These are phyloP conservation scores for Sceloporus undulatus DNA, from an alignment of 2,113 vertebrate genomes.

Conservation along the genomic window DNA sequence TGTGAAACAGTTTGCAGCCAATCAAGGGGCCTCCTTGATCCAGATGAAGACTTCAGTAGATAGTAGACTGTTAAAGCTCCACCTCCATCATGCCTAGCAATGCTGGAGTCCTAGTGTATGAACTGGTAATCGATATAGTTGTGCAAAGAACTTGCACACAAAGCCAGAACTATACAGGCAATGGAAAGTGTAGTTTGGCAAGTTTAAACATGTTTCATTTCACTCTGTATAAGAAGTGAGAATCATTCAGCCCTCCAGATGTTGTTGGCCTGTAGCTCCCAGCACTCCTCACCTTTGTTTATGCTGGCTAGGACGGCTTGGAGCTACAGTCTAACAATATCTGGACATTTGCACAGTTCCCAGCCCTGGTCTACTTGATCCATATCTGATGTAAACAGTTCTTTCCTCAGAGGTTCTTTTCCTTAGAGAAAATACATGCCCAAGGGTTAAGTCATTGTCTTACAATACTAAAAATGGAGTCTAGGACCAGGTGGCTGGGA, in stretches of 20 bases:
- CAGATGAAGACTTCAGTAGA: background rate
- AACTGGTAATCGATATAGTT: background rate
- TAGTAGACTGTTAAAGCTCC: background rate
- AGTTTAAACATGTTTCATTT: conserved; percentile 5
- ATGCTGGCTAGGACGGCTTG: too few species aligned
- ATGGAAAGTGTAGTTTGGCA: background rate
- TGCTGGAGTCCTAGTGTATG: background rate
- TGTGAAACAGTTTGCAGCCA: too few species aligned
- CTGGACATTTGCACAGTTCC: too few species aligned
- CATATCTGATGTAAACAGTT: too few species aligned
- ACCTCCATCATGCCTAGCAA: background rate
- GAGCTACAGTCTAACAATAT: too few species aligned
- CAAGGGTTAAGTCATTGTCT: background rate
- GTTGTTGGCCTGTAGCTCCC: too few species aligned
- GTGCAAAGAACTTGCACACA: background rate
- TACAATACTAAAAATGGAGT: background rate
- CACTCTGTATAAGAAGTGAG: too few species aligned
- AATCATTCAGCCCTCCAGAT: too few species aligned
- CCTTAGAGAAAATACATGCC: background rate
- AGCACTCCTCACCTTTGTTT: too few species aligned
- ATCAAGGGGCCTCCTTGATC: background rate
- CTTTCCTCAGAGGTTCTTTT: background rate
- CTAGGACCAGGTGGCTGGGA: background rate
- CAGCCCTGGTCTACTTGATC: too few species aligned
- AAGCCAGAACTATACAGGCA: background rate